Evolutionary conservation across 2,888 invertebrate genomes (phyloP).

Genomic region (Miltochrista miniata): DNA sequence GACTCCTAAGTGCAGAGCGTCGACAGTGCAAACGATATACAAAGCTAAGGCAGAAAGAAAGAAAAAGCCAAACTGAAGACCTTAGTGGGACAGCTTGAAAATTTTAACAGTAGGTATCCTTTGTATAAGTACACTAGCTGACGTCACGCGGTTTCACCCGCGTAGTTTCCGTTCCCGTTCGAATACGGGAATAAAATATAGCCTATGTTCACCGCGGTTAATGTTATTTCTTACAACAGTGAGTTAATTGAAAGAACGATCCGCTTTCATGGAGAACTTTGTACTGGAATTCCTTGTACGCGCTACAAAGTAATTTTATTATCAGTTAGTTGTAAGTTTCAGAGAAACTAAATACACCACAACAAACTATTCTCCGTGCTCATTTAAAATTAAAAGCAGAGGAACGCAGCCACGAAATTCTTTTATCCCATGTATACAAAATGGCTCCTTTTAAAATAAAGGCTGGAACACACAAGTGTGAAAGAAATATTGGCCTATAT

Average conservation of each 20-base stretch:
- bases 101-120: too few species aligned
- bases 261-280: background rate
- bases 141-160: too few species aligned
- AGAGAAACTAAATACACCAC: slow-evolving; percentile 3
- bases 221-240: background rate
- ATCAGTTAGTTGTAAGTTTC: background rate
- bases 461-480: slow-evolving; percentile 19
- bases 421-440: slow-evolving; percentile 18
- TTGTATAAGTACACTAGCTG: too few species aligned
- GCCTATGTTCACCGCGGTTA: too few species aligned
- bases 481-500: slow-evolving; percentile 40
- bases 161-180: too few species aligned
- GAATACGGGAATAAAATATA: too few species aligned
- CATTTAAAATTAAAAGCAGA: slow-evolving; percentile 1
- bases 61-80: too few species aligned
- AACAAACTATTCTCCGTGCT: background rate
- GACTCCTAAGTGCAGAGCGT: too few species aligned
- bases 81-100: too few species aligned
- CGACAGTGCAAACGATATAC: too few species aligned
- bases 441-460: slow-evolving; percentile 29
- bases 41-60: too few species aligned
- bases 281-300: background rate
- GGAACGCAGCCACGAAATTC: slow-evolving; percentile 10
- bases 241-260: background rate
- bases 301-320: background rate